Evolutionary conservation across 2,888 invertebrate genomes (phyloP), one percentile per base, ranked within the genome.

Genomic region (Lasioglossum figueresi): DNA sequence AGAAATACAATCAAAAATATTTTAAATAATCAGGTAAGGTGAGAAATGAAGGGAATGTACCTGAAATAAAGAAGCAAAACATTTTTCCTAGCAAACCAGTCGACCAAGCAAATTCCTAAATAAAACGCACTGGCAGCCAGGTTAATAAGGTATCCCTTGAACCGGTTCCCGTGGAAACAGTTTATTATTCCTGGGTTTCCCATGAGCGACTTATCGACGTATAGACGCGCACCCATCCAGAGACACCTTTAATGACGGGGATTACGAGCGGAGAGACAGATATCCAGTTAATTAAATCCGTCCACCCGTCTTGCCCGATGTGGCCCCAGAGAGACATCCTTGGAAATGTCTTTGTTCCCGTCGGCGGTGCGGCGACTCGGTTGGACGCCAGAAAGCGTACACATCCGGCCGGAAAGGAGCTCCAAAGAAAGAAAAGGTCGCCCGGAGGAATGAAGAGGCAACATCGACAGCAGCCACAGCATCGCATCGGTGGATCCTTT

Each of bases 271-370:
- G 37, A 63, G 71, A 72, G 72, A 83, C 84, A 84, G 85, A 85
- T 88, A 88, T 89, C 79, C 78, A 85, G 84, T 91, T 91, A 91
- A 91, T 91, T 91, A 91, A 91, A 91, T 88, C 84, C 78, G 80
- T 74, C 72, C 80, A 74, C 68, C 56, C 70, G 66, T 66, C 78
- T 70, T 45, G 63, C 14, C 16, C n/a, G 72, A 31, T 19, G 27
- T 43, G 63, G 19, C 45, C 76, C 72, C 82, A 72, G 45, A 81
- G 75, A 71, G 52, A 77, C 79, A 75, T 72, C 77, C 81, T 77
- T 76, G 76, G 78, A 81, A 82, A 79, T 73, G 84, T 83, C 89
- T 90, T 88, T 88, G 90, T 90, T 85, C 80, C 76, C 48, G 59
- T 68, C 40, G 31, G 78, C 68, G 56, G 45, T 16, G 16, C 27